A percentile compares a stretch with the other conserved stretches of the same genome.
Evolutionary conservation across 2,888 invertebrate genomes (phyloP).

Genomic region (Dermolepida albohirtum): DNA sequence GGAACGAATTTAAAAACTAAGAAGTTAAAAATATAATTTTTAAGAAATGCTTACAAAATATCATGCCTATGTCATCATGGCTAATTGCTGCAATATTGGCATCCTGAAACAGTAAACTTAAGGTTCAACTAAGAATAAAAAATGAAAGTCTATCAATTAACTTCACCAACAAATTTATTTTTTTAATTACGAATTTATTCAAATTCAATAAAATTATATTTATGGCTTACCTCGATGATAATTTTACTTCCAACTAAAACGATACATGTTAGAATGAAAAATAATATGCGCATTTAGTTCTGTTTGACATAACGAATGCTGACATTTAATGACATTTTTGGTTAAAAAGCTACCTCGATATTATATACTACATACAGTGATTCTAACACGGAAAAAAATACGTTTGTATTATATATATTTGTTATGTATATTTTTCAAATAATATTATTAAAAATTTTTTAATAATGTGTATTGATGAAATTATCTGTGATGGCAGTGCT

Average conservation of each 20-base stretch:
- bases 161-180: too few relatives aligned
- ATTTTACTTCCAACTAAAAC: constrained; percentile 47
- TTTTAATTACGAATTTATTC: too few relatives aligned
- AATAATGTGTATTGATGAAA: too few relatives aligned
- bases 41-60: constrained; percentile 54
- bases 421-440: too few relatives aligned
- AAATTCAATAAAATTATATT: neutral
- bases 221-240: constrained; percentile 48
- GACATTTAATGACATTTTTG: constrained; percentile 44
- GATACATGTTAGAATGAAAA: constrained; percentile 49
- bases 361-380: neutral
- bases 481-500: too few relatives aligned
- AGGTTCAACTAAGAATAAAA: too few relatives aligned
- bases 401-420: too few relatives aligned
- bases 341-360: neutral
- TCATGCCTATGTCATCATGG: constrained; percentile 56
- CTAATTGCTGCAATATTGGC: constrained; percentile 52
- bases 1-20: constrained; percentile 24
- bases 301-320: constrained; percentile 49
- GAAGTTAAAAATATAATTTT: constrained; percentile 2
- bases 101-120: constrained; percentile 49
- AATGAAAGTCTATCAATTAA: too few relatives aligned
- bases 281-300: constrained; percentile 53
- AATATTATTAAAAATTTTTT: too few relatives aligned
- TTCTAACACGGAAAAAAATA: too few relatives aligned